Evolutionary conservation across 2,797 vertebrate species (phyloP), one percentile per base, ranked within the genome.

Genomic region (Neosalanx taihuensis): DNA sequence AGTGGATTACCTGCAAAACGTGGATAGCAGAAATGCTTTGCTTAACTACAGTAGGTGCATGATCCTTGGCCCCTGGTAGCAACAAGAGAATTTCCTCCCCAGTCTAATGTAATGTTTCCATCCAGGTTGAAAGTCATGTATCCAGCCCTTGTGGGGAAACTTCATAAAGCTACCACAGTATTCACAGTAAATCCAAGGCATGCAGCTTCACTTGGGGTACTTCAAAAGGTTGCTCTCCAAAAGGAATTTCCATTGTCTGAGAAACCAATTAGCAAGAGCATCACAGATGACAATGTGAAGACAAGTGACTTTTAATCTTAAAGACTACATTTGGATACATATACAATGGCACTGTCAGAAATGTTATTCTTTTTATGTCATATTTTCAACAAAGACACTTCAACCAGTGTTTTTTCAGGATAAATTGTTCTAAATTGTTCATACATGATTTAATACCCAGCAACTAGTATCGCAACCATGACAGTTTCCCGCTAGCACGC

Each of bases 201-300:
- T 31, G 77, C 75, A 70, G 83, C 78, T 79, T 85, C 82, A 84
- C 80, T 86, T 64, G 72, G 76, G 76, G 73, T 66, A 81, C 83
- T 90, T 90, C 82, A 90, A 92, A 90, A 18, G 79, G 73, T 83
- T 74, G 73, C 79, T 63, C 86, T 86, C 79, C 87, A 85, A 89
- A 90, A 86, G 79, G 67, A 76, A 87, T 89, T 89, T 84, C 80
- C 83, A 80, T 81, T 81, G 81, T 87, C 77, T 77, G 81, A 86
- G 85, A 84, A 71, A 17, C 78, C 79, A 89, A 89, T 89, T 89
- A 89, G 83, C 84, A 67, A 31, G 51, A 10, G 2, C 29, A 69
- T 76, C 76, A 76, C 62, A 81, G 79, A 81, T 82, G 74, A 78
- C 17, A 12, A 74, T 51, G 74, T 82, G 85, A 83, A 82, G 64